Percentiles rank a stretch among this genome's conserved stretches.
These are phyloP conservation scores for Mythimna loreyi DNA, from an alignment of 2,888 invertebrate genomes.

Conservation along the genomic window DNA sequence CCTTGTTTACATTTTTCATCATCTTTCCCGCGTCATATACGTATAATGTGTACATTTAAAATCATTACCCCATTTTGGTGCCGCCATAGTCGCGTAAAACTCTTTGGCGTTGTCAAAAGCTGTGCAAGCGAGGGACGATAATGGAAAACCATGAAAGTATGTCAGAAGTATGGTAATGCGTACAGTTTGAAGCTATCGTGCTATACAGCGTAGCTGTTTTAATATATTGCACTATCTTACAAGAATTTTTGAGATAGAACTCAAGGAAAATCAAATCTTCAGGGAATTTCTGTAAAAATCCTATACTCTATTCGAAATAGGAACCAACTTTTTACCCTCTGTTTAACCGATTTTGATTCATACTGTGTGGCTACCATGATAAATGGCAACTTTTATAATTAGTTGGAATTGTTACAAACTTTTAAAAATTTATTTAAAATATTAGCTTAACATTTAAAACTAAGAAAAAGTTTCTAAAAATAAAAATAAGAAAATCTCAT, in stretches of 20 bases:
- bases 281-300: too few species aligned
- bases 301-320: too few species aligned
- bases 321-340: too few species aligned
- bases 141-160: conserved; percentile 52
- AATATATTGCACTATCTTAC: conserved; percentile 17
- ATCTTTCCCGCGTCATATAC: conserved; percentile 3
- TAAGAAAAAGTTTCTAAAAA: too few species aligned
- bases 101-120: conserved; percentile 39
- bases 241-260: background rate
- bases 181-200: conserved; percentile 28
- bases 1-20: background rate
- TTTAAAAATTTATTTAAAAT: too few species aligned
- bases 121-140: conserved; percentile 37
- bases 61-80: conserved; percentile 52
- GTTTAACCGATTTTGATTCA: too few species aligned
- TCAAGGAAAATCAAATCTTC: background rate
- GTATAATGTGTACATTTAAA: conserved; percentile 54
- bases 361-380: too few species aligned
- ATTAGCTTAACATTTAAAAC: too few species aligned
- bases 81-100: conserved; percentile 26
- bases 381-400: too few species aligned
- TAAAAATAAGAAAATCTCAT: too few species aligned
- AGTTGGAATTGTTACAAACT: too few species aligned
- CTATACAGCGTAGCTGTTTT: conserved; percentile 8
- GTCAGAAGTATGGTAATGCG: conserved; percentile 49